Evolutionary conservation across 2,797 vertebrate genomes (phyloP), one percentile per base, ranked within the genome.

Genomic region (Agapornis canus): DNA sequence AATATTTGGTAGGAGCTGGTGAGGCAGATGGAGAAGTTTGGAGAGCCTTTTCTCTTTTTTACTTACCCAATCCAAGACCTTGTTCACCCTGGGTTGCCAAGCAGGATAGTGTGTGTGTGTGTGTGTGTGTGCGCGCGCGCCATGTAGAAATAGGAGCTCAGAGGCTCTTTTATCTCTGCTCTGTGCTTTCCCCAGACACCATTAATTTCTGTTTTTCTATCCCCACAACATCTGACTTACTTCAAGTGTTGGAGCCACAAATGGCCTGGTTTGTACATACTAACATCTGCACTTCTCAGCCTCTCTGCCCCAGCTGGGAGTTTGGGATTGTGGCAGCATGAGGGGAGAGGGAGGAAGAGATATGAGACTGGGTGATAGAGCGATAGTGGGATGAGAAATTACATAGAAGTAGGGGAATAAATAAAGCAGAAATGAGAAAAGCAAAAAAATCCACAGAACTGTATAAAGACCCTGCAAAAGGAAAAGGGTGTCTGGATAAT

Each of bases 221-320:
- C 40, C 11, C 52, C 0, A 0, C 37, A 76, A 40, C 1, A 6
- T 72, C 19, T 1, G 11, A 47, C 26, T 63, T 90, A 39, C 31
- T 77, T 9, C 25, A 39, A 79, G 14, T 2, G 0, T 4, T 76
- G 31, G 23, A 63, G 29, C 35, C 84, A 25, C 21, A 82, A 60
- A 49, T n/a, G n/a, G 9, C 45, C 25, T 39, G 35, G n/a, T 11
- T 25, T 69, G 61, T 6, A 43, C 4, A 2, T 22, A 5, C 9
- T 82, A 32, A 63, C 42, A 75, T 65, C 52, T 71, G 29, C 0
- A 3, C 25, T 65, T 56, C 47, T 88, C 1, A 2, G 7, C 21
- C 11, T 86, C 32, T 73, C 37, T 37, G 23, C 23, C 35, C 5
- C 10, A 26, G 26, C 16, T 54, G 35, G 11, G 68, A 52, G 10